Conservation (phyloP, 53 echinoderm and acorn worm genomes). For the Mesocentrotus franciscanus region DNA sequence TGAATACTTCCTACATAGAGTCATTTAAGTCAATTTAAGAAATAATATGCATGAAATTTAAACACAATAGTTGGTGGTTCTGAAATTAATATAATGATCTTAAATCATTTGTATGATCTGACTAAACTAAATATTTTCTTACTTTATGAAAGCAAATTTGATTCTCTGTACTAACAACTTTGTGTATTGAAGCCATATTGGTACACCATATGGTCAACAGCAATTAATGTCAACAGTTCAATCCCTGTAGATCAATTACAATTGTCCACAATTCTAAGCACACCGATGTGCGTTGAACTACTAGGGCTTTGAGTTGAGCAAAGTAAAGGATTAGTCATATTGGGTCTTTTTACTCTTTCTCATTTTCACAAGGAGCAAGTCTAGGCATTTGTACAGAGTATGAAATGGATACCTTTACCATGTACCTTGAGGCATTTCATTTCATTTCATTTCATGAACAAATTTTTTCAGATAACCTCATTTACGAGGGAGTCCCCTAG, state of each 20-base stretch:
- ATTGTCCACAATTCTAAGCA: not conserved
- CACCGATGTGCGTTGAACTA: not conserved
- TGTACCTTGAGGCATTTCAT: not conserved
- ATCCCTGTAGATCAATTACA: not conserved
- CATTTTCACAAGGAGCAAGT: not conserved
- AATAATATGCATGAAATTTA: slow-evolving; percentile 7
- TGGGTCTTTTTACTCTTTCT: not conserved
- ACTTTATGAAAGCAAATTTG: not conserved
- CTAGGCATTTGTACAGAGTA: not conserved
- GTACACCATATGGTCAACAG: not conserved
- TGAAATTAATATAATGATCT: slow-evolving; percentile 8
- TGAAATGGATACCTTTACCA: not conserved
- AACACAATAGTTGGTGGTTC: not conserved
- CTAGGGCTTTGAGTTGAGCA: not conserved
- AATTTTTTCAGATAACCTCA: not conserved
- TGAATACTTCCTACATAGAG: not conserved
- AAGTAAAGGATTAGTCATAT: not conserved
- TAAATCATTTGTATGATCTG: not conserved
- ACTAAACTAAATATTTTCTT: slow-evolving; percentile 12
- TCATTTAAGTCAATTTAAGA: not conserved
- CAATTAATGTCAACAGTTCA: slow-evolving; percentile 10
- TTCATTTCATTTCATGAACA: not conserved
- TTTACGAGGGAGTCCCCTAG: not conserved
- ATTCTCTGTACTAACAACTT: not conserved
- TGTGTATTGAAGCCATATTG: slow-evolving; percentile 13